A percentile compares a stretch with the other conserved stretches of the same genome.
Conservation (phyloP, 2,113 vertebrate species). For the Trinectes maculatus region DNA sequence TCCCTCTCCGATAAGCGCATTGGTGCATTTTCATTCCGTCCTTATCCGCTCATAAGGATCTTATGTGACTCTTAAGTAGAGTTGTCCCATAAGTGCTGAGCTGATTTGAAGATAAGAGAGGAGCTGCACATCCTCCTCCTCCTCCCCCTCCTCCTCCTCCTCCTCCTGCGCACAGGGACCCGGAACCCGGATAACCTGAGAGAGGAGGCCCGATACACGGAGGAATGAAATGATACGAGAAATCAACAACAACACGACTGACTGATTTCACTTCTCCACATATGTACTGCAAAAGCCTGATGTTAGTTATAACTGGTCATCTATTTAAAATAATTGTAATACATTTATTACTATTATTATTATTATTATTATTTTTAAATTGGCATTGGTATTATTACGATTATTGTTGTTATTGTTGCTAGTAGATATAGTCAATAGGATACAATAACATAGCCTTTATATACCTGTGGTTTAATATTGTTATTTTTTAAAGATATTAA, state of each 20-base stretch:
- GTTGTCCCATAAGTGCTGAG: slow-evolving; percentile 72
- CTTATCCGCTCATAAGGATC: slow-evolving; percentile 71
- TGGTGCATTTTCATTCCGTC: slow-evolving; percentile 78
- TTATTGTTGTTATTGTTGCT: too few species aligned
- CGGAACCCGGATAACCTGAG: slow-evolving; percentile 20
- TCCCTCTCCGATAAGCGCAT: slow-evolving; percentile 81
- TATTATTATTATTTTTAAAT: neutral
- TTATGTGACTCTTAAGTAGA: slow-evolving; percentile 80
- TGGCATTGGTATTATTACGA: too few species aligned
- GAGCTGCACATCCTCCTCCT: slow-evolving; percentile 49
- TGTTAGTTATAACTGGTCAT: neutral
- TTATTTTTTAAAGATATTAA: too few species aligned
- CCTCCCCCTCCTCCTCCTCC: too few species aligned
- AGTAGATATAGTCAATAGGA: too few species aligned
- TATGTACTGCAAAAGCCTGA: neutral
- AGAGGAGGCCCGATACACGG: slow-evolving; percentile 14
- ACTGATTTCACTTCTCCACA: slow-evolving; percentile 30
- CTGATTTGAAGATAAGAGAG: slow-evolving; percentile 74
- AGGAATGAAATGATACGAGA: neutral
- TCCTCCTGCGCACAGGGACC: slow-evolving; percentile 35
- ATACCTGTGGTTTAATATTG: too few species aligned
- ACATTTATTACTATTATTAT: neutral
- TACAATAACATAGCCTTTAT: too few species aligned
- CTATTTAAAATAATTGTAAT: slow-evolving; percentile 4
- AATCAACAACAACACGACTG: slow-evolving; percentile 14